These are phyloP conservation scores for Drosophila truncata DNA, from an alignment of 1,140 invertebrate species.

Conservation along the genomic window DNA sequence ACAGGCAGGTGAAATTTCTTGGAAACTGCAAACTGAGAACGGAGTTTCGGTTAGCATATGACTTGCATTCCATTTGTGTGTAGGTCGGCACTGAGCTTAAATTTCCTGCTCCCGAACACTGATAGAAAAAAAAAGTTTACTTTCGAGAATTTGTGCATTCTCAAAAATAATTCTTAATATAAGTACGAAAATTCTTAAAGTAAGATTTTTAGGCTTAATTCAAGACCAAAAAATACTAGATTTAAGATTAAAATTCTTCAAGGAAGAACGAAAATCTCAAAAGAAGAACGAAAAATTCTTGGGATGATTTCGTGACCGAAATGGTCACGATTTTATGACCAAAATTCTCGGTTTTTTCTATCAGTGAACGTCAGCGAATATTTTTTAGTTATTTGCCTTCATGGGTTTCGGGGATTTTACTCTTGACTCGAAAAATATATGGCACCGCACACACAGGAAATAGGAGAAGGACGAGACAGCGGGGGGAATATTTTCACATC, in stretches of 20 bases:
- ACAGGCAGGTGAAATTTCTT: slow-evolving; percentile 76
- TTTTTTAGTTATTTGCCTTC: slow-evolving; percentile 43
- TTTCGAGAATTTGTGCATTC: no score
- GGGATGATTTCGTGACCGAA: no score
- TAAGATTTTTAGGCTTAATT: no score
- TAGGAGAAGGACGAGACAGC: neutral
- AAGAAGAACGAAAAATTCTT: no score
- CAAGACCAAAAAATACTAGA: no score
- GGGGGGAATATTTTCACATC: slow-evolving; percentile 24
- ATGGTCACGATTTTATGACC: no score
- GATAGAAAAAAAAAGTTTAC: no score
- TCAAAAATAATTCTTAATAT: no score
- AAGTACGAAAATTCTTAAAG: no score
- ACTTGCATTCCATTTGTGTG: slow-evolving; percentile 38
- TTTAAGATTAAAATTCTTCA: no score
- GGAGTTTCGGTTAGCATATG: slow-evolving; percentile 17
- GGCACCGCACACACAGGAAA: slow-evolving; percentile 25
- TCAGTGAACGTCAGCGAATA: slow-evolving; percentile 22
- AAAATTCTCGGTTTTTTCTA: no score
- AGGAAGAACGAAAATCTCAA: no score
- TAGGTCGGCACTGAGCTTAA: slow-evolving; percentile 6
- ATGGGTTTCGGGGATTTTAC: slow-evolving; percentile 26
- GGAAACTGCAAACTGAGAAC: slow-evolving; percentile 53
- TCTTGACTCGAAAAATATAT: slow-evolving; percentile 26
- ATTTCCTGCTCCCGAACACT: slow-evolving; percentile 21